Base-by-base conservation (phyloP, 2,797 vertebrate species). In the Phataginus tricuspis region DNA sequence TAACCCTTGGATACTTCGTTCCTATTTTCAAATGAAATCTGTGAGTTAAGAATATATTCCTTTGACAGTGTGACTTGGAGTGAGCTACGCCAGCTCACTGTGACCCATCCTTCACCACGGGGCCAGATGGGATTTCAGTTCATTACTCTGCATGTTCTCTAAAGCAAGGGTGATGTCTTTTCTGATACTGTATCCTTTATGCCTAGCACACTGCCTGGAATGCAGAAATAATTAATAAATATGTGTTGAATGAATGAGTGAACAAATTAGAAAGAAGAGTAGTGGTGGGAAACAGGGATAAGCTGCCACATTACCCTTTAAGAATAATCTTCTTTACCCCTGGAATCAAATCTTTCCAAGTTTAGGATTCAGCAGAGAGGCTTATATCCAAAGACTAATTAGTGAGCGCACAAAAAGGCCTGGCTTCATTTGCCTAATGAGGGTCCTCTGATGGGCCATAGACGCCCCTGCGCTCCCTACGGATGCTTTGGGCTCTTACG, bases 21-120 rank as follows among this genome's bases (percentile, higher is more conserved):
- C 14, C 31, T 55, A 78, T 78, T 94, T 95, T 92, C 55, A 57
- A 78, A 74, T 45, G 42, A 91, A 78, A 78, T 90, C 49, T 63
- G 5, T 83, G 90, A 90, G 11, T 55, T 74, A 71, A 68, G 42
- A 25, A 59, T 42, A 51, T 29, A 89, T 59, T 37, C 74, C 53
- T 77, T 77, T 49, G 49, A 77, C 16, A 49, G 12, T 11, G 0
- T 82, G 68, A 85, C 53, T 82, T 94, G 34, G 3, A 34, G 7
- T 45, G 72, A 77, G 14, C 45, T 71, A 85, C 61, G 49, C 75
- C 45, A 64, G 39, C 34, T 85, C 61, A 42, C 12, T 42, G 45
- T 64, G 53, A 39, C 45, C 69, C 34, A n/a, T 55, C 27, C n/a
- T 74, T 61, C 55, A 55, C 7, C 18, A 59, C 29, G n/a, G 19